phyloP scores from a whole-genome alignment of 2,888 invertebrate genomes.

The Glyphotaelius pellucidus region DNA sequence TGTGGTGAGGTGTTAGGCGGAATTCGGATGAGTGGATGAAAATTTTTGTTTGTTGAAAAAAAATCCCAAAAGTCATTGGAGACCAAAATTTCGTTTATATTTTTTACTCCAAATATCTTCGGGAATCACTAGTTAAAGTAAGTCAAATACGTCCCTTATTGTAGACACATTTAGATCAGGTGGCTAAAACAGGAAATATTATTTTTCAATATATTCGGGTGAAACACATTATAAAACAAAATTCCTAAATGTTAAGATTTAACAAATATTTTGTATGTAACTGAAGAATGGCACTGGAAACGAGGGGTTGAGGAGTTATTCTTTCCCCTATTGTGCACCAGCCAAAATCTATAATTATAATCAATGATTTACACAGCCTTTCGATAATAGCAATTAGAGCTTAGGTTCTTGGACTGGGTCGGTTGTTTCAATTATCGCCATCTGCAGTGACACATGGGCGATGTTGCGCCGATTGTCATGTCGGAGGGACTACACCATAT shows the following conservation, averaged over 20 bases:
- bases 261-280: neutral
- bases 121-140: no score
- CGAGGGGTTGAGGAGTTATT: neutral
- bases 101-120: no score
- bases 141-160: no score
- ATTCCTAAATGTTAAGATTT: neutral
- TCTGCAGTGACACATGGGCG: conserved; percentile 15
- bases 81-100: no score
- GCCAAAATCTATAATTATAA: neutral
- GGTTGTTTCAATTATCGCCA: neutral
- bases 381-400: conserved; percentile 14
- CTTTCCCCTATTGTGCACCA: neutral
- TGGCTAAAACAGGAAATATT: no score
- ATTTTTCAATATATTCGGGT: no score
- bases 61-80: no score
- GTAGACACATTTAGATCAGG: no score
- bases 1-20: no score
- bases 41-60: no score
- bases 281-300: neutral
- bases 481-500: conserved; percentile 7
- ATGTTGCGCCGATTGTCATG: neutral
- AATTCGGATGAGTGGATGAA: no score
- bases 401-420: neutral
- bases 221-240: no score
- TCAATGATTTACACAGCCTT: conserved; percentile 16